Evolutionary conservation across 1,140 invertebrate species (phyloP), one percentile per base, ranked within the genome.

Genomic region (Brachionus rubens): DNA sequence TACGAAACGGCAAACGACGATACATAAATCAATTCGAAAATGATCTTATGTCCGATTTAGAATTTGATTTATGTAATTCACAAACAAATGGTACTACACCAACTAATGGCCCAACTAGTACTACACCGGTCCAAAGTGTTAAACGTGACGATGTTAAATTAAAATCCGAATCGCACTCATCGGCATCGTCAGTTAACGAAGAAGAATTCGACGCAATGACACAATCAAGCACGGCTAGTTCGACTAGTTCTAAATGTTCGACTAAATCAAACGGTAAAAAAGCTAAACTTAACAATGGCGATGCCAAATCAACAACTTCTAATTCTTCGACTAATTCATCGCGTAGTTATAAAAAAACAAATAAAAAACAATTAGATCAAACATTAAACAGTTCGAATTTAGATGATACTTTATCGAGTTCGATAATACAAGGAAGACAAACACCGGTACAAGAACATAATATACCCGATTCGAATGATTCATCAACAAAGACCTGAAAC

Each of bases 1-100:
- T 75, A 33, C 72, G 72, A 9, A 75, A 75, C 30, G 72, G 72
- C 21, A 75, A 75, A 54, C 72, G 72, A 24, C 72, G 72, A 33
- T 72, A 36, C 46, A 72, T 72, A 50, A 72, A 72, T n/a, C 46
- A 28, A 1, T 72, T 36, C 43, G 68, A 72, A 14, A 54, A 24
- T 16, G 68, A 72, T 33, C 19, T 54, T 28, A 54, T 72, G 46
- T 72, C 68, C 2, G 68, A 72, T 33, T 6, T 54, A 1, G 68
- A 72, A 33, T 54, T 72, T 19, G 68, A 72, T 21, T 41, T 50
- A 3, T 72, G 68, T 16, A 36, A 40, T 14, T 26, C 16, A 26
- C 48, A 26, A 19, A 48, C 7, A 2, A 50, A 72, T 28, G 46
- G 21, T 9, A 40, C 6, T 26, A n/a, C 7, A 9, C 21, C 62